phyloP scores from a whole-genome alignment of 2,797 vertebrate genomes.

The Chelon labrosus region DNA sequence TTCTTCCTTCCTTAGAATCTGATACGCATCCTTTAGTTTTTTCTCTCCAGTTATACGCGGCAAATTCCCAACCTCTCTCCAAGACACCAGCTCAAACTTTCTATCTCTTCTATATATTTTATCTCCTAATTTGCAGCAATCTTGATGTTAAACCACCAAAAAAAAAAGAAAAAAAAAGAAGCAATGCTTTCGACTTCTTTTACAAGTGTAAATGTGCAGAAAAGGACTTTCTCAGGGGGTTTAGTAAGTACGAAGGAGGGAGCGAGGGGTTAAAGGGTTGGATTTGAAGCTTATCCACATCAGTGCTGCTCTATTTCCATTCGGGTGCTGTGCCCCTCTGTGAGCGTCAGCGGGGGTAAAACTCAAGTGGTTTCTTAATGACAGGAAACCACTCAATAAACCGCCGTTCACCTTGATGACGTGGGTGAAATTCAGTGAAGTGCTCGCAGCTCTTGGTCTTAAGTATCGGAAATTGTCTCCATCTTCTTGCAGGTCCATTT shows the following conservation, averaged over 20 bases:
- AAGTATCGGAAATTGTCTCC: neutral
- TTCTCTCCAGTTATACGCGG: neutral
- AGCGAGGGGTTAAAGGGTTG: slow-evolving; percentile 20
- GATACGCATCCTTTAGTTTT: slow-evolving; percentile 29
- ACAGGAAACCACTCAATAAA: neutral
- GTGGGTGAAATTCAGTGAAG: neutral
- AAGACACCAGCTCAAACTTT: slow-evolving; percentile 1
- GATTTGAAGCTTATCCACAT: slow-evolving; percentile 15
- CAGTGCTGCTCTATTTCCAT: slow-evolving; percentile 15
- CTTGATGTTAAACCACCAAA: neutral
- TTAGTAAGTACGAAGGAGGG: slow-evolving; percentile 13
- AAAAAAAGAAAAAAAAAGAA: neutral
- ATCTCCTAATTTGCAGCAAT: slow-evolving; percentile 8
- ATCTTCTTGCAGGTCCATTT: neutral
- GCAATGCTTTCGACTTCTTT: neutral
- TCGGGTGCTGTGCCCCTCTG: neutral
- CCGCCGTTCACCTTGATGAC: neutral
- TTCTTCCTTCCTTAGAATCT: neutral
- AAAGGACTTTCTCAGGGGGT: slow-evolving; percentile 10
- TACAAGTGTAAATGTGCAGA: slow-evolving; percentile 29
- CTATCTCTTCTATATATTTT: neutral
- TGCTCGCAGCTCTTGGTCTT: neutral
- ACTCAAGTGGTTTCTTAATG: slow-evolving; percentile 2
- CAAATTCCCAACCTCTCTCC: neutral
- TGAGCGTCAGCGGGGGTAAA: neutral